phyloP scores from a whole-genome alignment of 2,113 vertebrate genomes.

The Pelobates fuscus region DNA sequence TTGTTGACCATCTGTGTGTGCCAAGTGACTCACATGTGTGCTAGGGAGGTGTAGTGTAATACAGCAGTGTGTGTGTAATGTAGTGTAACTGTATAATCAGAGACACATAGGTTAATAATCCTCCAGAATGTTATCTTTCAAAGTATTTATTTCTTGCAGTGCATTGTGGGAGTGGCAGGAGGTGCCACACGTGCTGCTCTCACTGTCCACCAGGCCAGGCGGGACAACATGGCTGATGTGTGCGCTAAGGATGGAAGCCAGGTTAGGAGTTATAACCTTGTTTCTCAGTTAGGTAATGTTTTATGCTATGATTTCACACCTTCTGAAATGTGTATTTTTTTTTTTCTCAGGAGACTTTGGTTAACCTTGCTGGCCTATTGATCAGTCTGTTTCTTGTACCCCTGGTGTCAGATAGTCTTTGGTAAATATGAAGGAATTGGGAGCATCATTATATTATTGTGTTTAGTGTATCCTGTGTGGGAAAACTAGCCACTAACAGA shows the following conservation, averaged over 20 bases:
- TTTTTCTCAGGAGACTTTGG: constrained; percentile 74
- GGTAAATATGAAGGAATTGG: constrained; percentile 70
- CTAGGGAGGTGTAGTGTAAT: no score
- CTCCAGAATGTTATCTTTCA: no score
- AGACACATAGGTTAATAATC: no score
- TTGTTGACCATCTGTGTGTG: no score
- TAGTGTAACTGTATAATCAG: no score
- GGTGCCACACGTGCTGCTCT: constrained; percentile 88
- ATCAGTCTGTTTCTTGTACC: constrained; percentile 81
- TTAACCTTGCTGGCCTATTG: constrained; percentile 81
- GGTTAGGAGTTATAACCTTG: constrained; percentile 61
- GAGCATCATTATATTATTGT: neutral
- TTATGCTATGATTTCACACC: no score
- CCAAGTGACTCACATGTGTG: no score
- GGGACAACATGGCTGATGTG: constrained; percentile 91
- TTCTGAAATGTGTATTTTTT: no score
- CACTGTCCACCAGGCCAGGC: constrained; percentile 86
- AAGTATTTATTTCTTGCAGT: constrained; percentile 67
- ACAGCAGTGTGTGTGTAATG: no score
- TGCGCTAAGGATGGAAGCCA: constrained; percentile 91
- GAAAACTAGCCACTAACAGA: no score
- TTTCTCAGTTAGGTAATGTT: neutral
- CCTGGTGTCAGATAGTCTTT: constrained; percentile 69
- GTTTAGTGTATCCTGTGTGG: no score
- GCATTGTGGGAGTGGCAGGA: constrained; percentile 86